phyloP scores from a whole-genome alignment of 2,797 vertebrate genomes.

The Columba guinea region DNA sequence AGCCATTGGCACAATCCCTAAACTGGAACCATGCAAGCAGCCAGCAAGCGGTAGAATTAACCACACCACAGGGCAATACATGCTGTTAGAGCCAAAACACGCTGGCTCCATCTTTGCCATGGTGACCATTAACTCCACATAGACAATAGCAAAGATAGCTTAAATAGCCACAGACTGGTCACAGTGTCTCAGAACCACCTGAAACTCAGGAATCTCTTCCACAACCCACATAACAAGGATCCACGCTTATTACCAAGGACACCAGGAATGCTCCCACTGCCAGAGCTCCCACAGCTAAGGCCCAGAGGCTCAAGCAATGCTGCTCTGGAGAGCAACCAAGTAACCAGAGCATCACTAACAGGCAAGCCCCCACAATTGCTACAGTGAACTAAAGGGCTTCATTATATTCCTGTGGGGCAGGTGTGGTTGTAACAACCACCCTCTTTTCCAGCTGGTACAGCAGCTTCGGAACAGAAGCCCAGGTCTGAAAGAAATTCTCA shows the following conservation, averaged over 20 bases:
- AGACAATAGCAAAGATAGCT: not conserved
- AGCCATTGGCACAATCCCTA: not conserved
- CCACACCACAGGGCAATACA: not conserved
- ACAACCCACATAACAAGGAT: not conserved
- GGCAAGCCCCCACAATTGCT: not conserved
- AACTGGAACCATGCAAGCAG: not conserved
- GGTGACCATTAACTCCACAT: not conserved
- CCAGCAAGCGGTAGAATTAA: not conserved
- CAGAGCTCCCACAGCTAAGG: not conserved
- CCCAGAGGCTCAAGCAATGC: not conserved
- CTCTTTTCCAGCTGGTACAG: not conserved
- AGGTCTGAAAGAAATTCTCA: not conserved
- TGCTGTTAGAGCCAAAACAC: not conserved
- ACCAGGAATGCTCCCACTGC: not conserved
- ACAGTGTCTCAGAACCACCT: not conserved
- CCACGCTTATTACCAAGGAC: fast-evolving
- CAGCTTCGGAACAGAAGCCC: not conserved
- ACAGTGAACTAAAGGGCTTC: not conserved
- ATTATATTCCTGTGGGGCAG: not conserved
- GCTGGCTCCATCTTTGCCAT: not conserved
- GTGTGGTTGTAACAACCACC: not conserved
- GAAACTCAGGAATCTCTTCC: not conserved
- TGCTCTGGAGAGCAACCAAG: not conserved
- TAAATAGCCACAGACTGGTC: not conserved
- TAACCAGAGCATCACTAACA: not conserved